phyloP scores from a whole-genome alignment of 1,140 invertebrate species.

The Heliothis virescens region DNA sequence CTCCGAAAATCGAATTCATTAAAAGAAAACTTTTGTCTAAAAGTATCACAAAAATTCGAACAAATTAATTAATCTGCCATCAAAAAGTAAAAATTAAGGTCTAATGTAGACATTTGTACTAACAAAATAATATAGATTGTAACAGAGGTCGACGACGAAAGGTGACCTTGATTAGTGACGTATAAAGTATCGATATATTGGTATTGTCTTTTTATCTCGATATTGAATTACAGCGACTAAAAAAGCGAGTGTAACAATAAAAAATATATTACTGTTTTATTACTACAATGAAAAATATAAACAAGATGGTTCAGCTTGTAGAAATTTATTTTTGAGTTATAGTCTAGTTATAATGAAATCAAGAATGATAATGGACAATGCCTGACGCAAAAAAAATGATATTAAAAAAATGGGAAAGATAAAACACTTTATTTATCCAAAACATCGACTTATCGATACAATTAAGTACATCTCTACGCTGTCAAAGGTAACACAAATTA shows the following conservation, averaged over 20 bases:
- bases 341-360: no score
- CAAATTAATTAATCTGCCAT: slow-evolving; percentile 16
- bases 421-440: not conserved
- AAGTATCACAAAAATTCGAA: not conserved
- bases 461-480: not conserved
- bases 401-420: not conserved
- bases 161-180: slow-evolving; percentile 35
- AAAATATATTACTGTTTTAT: slow-evolving; percentile 4
- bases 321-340: no score
- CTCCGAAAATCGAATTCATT: not conserved
- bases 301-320: no score
- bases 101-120: slow-evolving; percentile 8
- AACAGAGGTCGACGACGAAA: slow-evolving; percentile 19
- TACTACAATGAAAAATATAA: not conserved
- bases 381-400: no score
- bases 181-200: slow-evolving; percentile 12
- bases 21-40: not conserved
- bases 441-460: not conserved
- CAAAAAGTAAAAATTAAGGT: slow-evolving; percentile 13
- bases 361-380: no score
- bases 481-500: slow-evolving; percentile 28
- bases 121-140: slow-evolving; percentile 22
- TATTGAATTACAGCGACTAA: slow-evolving; percentile 8
- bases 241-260: not conserved
- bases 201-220: slow-evolving; percentile 5